Evolutionary conservation across 2,113 vertebrate genomes (phyloP).

Genomic region (Setophaga petechia): DNA sequence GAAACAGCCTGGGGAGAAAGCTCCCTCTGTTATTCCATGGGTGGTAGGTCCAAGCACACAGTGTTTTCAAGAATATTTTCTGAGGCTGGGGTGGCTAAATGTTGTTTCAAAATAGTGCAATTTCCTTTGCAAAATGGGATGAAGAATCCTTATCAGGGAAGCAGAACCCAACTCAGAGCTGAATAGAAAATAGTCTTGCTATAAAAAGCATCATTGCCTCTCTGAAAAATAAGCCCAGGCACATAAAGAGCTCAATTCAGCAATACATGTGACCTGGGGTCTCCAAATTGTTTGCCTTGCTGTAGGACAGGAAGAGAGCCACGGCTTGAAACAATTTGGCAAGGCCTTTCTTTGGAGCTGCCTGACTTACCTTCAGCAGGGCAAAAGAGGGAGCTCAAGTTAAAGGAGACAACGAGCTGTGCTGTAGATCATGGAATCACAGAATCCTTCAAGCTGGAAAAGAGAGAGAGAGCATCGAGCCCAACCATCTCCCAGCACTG

Average conservation of each 20-base stretch:
- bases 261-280: not conserved
- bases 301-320: not conserved
- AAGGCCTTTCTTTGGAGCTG: not conserved
- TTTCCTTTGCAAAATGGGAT: not conserved
- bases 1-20: not conserved
- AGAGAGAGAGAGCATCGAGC: not conserved
- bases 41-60: not conserved
- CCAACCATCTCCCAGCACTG: not conserved
- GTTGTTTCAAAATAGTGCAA: not conserved
- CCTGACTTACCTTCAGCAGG: constrained; percentile 42
- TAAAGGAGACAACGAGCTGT: not conserved
- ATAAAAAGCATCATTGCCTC: not conserved
- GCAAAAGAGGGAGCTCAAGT: constrained; percentile 54
- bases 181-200: not conserved
- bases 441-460: not conserved
- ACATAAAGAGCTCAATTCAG: constrained; percentile 6
- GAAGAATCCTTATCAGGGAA: not conserved
- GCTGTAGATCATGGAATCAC: not conserved
- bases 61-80: not conserved
- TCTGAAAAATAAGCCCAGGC: not conserved
- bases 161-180: not conserved
- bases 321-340: not conserved
- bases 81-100: not conserved
- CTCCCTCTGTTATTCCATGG: not conserved
- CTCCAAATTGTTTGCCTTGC: constrained; percentile 32